Evolutionary conservation across 2,888 invertebrate genomes (phyloP).

Genomic region (Brenthis ino): DNA sequence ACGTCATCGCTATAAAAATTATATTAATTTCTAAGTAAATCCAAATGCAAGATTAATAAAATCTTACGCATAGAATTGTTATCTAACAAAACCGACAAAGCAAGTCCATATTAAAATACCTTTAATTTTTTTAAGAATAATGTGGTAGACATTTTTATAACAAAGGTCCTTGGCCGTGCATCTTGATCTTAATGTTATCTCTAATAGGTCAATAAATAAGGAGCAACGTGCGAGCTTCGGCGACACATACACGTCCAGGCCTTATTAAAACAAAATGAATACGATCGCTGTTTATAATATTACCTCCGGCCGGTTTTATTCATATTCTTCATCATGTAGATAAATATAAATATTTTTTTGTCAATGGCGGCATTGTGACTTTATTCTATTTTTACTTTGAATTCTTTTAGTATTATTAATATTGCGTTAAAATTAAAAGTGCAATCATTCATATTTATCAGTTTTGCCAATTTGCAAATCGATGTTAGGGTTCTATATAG

Average conservation of each 20-base stretch:
- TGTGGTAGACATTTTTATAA: slow-evolving; percentile 82
- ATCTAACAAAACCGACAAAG: not conserved
- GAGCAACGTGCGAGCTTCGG: slow-evolving; percentile 80
- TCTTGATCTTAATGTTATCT: slow-evolving; percentile 82
- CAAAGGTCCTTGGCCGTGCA: slow-evolving; percentile 83
- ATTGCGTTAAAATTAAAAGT: not conserved
- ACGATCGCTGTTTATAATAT: slow-evolving; percentile 68
- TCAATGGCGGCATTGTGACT: slow-evolving; percentile 15
- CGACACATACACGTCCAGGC: slow-evolving; percentile 74
- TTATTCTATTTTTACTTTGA: slow-evolving; percentile 18
- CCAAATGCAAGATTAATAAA: not conserved
- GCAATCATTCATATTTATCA: not conserved
- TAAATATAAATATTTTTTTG: slow-evolving; percentile 33
- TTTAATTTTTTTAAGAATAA: slow-evolving; percentile 77
- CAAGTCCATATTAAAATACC: slow-evolving; percentile 59
- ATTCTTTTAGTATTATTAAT: slow-evolving; percentile 10
- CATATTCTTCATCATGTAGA: slow-evolving; percentile 34
- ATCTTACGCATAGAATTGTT: not conserved
- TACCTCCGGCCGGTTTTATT: slow-evolving; percentile 53
- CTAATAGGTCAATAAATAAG: slow-evolving; percentile 83
- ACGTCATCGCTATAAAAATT: too few species aligned
- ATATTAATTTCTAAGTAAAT: not conserved
- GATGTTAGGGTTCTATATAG: too few species aligned
- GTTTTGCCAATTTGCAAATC: too few species aligned
- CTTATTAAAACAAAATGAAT: slow-evolving; percentile 77